A percentile compares a stretch with the other conserved stretches of the same genome.
Evolutionary conservation across 2,888 invertebrate species (phyloP).

Genomic region (Lasioglossum marginatum): DNA sequence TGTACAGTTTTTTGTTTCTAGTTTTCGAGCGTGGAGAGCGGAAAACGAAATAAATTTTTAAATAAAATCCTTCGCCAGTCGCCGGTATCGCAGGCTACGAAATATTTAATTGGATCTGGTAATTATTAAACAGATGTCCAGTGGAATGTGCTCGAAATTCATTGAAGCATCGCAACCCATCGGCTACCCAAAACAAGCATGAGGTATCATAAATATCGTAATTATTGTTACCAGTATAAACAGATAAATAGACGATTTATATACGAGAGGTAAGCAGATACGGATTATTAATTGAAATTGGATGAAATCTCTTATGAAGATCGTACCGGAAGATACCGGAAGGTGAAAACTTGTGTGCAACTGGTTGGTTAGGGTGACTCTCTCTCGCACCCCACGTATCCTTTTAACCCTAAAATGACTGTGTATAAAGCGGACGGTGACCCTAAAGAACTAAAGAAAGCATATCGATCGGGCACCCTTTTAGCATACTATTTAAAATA

Average conservation of each 20-base stretch:
- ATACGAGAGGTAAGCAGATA: not conserved
- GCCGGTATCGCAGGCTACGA: not conserved
- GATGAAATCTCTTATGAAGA: not conserved
- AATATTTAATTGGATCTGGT: not conserved
- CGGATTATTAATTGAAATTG: not conserved
- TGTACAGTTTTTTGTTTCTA: not conserved
- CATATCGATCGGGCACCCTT: not conserved
- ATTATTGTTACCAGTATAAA: not conserved
- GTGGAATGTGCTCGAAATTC: not conserved
- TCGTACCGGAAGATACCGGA: not conserved
- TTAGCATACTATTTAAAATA: not conserved
- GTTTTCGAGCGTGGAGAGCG: not conserved
- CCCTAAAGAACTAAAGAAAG: not conserved
- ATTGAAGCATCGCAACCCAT: not conserved
- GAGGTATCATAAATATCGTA: not conserved
- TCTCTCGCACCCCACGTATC: not conserved
- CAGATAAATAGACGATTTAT: not conserved
- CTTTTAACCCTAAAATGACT: conserved; percentile 5
- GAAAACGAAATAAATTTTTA: not conserved
- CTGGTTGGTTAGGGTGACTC: not conserved
- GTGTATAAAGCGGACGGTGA: not conserved
- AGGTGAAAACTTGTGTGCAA: not conserved
- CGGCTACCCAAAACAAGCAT: not conserved
- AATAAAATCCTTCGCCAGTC: not conserved
- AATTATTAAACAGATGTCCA: not conserved